phyloP scores from a whole-genome alignment of 2,797 vertebrate genomes.

The Odontamblyopus lacepedii region DNA sequence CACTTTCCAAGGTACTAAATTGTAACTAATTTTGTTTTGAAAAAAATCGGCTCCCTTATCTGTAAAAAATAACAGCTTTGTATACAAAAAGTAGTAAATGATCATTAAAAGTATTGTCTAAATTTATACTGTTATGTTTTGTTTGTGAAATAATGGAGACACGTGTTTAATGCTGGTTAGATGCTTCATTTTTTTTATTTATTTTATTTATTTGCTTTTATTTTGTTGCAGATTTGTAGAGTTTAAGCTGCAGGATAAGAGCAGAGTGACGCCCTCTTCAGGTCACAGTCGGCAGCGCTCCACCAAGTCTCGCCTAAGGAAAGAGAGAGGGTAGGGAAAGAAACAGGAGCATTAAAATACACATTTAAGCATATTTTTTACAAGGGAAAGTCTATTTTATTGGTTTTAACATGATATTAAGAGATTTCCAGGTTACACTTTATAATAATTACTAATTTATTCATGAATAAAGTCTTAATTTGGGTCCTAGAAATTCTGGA shows the following conservation, averaged over 20 bases:
- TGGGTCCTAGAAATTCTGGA: too few relatives aligned
- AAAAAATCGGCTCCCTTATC: constrained; percentile 82
- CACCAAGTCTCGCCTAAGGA: constrained; percentile 70
- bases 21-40: constrained; percentile 85
- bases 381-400: neutral
- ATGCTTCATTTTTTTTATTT: too few relatives aligned
- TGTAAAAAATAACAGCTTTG: constrained; percentile 90
- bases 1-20: constrained; percentile 93
- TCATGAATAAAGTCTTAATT: too few relatives aligned
- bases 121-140: constrained; percentile 41
- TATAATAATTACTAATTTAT: too few relatives aligned
- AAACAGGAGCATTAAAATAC: neutral
- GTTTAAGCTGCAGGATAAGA: constrained; percentile 52
- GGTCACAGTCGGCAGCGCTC: constrained; percentile 62
- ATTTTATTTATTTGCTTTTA: constrained; percentile 33
- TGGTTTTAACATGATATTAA: neutral
- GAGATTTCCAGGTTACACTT: neutral
- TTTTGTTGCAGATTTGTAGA: constrained; percentile 22
- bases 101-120: constrained; percentile 81
- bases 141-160: constrained; percentile 1
- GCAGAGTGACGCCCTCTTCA: constrained; percentile 72
- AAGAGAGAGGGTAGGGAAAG: constrained; percentile 19
- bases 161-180: neutral
- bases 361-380: neutral
- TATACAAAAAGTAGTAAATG: constrained; percentile 83